Conservation (phyloP, 2,888 invertebrate genomes). For the Microchrysa polita region DNA sequence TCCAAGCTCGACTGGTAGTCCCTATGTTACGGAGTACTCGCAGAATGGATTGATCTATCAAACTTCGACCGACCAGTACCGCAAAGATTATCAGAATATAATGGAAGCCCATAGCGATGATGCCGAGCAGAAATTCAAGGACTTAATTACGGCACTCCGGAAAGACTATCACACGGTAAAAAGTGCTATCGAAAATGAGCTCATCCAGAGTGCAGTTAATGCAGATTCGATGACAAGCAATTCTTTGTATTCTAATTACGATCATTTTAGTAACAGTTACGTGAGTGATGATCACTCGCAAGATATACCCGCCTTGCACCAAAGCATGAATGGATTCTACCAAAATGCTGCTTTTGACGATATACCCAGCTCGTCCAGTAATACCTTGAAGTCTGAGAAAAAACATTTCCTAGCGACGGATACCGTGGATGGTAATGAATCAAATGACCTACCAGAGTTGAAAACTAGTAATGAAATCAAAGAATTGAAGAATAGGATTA, state of each 20-base stretch:
- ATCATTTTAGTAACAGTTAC: background rate
- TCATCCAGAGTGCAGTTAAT: background rate
- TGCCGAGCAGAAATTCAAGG: constrained; percentile 50
- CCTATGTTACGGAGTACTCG: constrained; percentile 43
- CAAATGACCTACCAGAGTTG: constrained; percentile 52
- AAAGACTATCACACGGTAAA: constrained; percentile 54
- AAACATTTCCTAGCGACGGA: background rate
- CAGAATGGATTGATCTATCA: constrained; percentile 13
- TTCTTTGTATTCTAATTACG: constrained; percentile 22
- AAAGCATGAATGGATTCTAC: constrained; percentile 52
- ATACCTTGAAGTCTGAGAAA: constrained; percentile 52
- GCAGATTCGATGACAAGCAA: background rate
- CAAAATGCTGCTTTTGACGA: constrained; percentile 54
- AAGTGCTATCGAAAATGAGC: constrained; percentile 32
- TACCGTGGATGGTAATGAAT: constrained; percentile 46
- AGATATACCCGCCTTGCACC: background rate
- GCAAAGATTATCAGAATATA: constrained; percentile 40
- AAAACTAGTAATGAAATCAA: constrained; percentile 52
- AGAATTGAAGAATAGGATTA: constrained; percentile 51
- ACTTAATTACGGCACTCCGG: constrained; percentile 57
- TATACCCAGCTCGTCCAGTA: constrained; percentile 52
- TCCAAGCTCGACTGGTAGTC: constrained; percentile 47
- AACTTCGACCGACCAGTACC: background rate
- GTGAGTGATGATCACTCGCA: constrained; percentile 8
- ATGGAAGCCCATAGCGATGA: constrained; percentile 36